Percentiles rank a stretch among this genome's conserved stretches.
phyloP scores from a whole-genome alignment of 2,113 vertebrate species.

The Eptatretus burgeri region DNA sequence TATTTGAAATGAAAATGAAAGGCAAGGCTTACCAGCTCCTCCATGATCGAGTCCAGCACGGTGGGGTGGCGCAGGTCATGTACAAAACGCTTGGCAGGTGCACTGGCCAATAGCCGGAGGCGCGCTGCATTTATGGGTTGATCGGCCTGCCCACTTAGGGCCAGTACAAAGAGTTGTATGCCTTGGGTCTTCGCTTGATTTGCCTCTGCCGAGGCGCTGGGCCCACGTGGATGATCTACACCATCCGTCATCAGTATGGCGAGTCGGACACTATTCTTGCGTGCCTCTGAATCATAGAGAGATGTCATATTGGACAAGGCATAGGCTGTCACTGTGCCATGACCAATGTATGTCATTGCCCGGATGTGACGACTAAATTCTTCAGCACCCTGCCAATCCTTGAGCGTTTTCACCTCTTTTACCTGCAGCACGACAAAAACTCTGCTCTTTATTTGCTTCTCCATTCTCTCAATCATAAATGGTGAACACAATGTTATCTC shows the following conservation, averaged over 20 bases:
- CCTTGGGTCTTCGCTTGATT: conserved; percentile 50
- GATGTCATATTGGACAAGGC: conserved; percentile 61
- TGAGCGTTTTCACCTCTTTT: conserved; percentile 39
- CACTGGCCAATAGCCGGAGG: conserved; percentile 34
- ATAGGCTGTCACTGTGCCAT: conserved; percentile 54
- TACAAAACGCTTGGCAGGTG: conserved; percentile 31
- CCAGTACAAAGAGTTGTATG: conserved; percentile 39
- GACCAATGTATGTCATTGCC: conserved; percentile 40
- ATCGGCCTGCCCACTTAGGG: conserved; percentile 37
- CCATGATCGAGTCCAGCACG: conserved; percentile 27
- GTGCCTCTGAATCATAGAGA: conserved; percentile 39
- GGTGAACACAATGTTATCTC: no score
- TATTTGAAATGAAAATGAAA: no score
- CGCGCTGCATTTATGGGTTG: conserved; percentile 32
- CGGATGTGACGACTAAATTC: conserved; percentile 29
- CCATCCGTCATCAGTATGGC: conserved; percentile 42
- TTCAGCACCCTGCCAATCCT: conserved; percentile 35
- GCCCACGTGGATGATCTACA: conserved; percentile 43
- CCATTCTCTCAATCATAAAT: no score
- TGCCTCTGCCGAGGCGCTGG: conserved; percentile 43
- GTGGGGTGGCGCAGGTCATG: conserved; percentile 37
- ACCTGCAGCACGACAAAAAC: conserved; percentile 11
- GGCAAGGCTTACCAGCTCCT: conserved; percentile 28
- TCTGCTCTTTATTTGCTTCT: no score
- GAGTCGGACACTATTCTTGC: conserved; percentile 23